Base-by-base conservation (phyloP, 2,113 vertebrate genomes). In the Solenodon paradoxus region DNA sequence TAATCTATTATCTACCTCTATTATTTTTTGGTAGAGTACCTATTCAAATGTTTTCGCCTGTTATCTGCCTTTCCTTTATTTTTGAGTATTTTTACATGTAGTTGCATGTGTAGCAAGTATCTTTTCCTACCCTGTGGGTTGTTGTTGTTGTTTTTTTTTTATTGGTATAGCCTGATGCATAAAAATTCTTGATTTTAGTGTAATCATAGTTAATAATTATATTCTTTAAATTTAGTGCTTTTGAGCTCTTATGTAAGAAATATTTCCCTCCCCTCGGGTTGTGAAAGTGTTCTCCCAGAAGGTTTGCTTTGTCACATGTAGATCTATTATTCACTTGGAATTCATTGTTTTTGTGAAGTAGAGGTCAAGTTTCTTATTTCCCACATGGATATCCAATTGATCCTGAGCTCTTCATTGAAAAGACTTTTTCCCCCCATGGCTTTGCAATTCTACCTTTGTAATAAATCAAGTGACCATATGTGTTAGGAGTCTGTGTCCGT, bases 111-210 rank as follows among this genome's bases (percentile, higher is more conserved):
- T 66, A 55, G 38, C n/a, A 82, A 59, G 32, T 72, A 28, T 9
- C 26, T 81, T 95, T 64, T 71, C 47, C 51, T 81, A 40, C 11
- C 53, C 5, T 30, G 0, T 86, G 47, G 17, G 11, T 57, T 81
- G 8, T 5, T 10, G 42, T 57, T 78, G 20, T 87, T 40, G 87
- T 78, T 94, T 92, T 47, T 90, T 78, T 94, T 92, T 47, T 82
- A 71, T 5, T 79, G 15, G 8, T 17, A 1, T 66, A 69, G 20
- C 69, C 51, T 92, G 42, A 59, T 78, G 51, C 92, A 88, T 85
- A 26, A 38, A 82, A 78, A 15, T 59, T 72, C 5, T 47, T 86
- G 15, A 81, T 69, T 49, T 71, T 57, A 63, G 24, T 71, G 8
- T 63, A 77, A 57, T 55, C 5, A 13, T 79, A 42, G 1, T 80